Evolutionary conservation across 2,113 vertebrate species (phyloP), one percentile per base, ranked within the genome.

Genomic region (Oryzias curvinotus): DNA sequence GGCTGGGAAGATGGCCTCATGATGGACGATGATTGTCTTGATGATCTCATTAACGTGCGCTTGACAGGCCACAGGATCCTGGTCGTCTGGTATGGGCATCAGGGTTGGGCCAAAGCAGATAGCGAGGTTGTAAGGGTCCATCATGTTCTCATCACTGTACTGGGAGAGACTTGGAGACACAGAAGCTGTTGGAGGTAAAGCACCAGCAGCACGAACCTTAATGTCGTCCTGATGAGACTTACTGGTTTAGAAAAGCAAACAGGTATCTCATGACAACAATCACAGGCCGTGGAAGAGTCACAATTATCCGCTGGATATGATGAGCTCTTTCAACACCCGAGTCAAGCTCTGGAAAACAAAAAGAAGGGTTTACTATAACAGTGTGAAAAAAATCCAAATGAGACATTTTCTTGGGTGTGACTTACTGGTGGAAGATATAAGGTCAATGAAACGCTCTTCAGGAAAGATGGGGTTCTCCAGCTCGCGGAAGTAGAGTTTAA

Each of bases 61-160:
- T 85, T 99, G 97, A 88, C 96, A 98, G 80, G 95, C 90, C 77
- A 99, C 97, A 0, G 96, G 97, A 85, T 99, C 97, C 88, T 99
- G 96, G 25, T 95, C 94, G 0, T 99, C 97, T 0, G 97, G 97
- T 64, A 98, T 98, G 67, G 96, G 97, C 95, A 99, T 98, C 85
- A 99, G 87, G 0, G 97, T 98, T 77, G 97, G 97, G 58, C 97
- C 97, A 4, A 98, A 99, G 92, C 97, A 99, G 89, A 98, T 98
- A 74, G 97, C 97, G 75, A 99, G 82, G 90, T 99, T 99, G 91
- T 99, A 99, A 75, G 97, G 93, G 75, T 99, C 97, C 97, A 99
- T 99, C 97, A 99, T 99, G 93, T 99, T 99, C 88, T 98, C 97
- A 57, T 99, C 97, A 0, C 97, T 98, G 86, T 98, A 99, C 90